Percentiles rank a stretch among this genome's conserved stretches.
Evolutionary conservation across 2,113 vertebrate species (phyloP).

Genomic region (Lepus europaeus): DNA sequence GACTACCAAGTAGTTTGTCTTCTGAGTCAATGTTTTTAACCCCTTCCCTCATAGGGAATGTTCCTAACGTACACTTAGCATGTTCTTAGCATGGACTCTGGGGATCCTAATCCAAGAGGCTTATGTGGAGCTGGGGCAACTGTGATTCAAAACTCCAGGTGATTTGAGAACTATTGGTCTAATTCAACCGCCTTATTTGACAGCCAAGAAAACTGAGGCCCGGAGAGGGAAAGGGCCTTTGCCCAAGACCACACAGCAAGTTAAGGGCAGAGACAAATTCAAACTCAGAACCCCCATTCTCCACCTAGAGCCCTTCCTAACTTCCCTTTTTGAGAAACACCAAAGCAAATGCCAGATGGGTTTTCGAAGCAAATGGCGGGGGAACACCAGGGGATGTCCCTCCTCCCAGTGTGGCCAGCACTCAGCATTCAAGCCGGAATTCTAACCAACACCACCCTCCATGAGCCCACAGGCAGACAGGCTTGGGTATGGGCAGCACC

Average conservation of each 20-base stretch:
- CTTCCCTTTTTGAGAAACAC: neutral
- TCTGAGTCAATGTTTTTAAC: neutral
- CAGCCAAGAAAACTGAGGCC: neutral
- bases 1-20: neutral
- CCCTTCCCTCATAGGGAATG: neutral
- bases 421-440: neutral
- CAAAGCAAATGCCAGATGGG: neutral
- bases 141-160: neutral
- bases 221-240: neutral
- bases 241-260: neutral
- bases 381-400: neutral
- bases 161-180: neutral
- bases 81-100: neutral
- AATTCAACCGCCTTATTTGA: neutral
- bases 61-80: neutral
- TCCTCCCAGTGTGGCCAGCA: neutral
- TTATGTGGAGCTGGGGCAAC: neutral
- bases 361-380: neutral
- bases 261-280: neutral
- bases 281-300: neutral
- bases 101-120: neutral
- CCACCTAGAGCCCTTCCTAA: neutral
- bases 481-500: slow-evolving; percentile 94
- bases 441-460: neutral
- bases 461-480: slow-evolving; percentile 91